Evolutionary conservation across 2,113 vertebrate genomes (phyloP).

Genomic region (Anolis carolinensis): DNA sequence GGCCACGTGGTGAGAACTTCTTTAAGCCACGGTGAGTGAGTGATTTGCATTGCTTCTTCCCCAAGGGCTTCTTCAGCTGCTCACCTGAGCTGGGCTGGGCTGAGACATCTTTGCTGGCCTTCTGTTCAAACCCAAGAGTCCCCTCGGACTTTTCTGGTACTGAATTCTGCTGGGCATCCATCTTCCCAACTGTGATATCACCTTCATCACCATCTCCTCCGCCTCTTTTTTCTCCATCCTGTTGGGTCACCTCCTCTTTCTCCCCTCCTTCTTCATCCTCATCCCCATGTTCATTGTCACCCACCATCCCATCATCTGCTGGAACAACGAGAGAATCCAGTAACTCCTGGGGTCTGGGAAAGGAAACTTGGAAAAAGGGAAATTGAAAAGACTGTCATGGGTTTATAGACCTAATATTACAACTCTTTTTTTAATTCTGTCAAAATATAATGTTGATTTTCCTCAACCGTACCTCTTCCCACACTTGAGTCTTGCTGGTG

Average conservation of each 20-base stretch:
- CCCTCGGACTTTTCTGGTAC: neutral
- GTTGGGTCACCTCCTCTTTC: neutral
- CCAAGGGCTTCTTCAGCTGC: accelerated
- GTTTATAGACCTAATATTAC: neutral
- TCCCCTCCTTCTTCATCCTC: neutral
- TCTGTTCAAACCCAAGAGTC: accelerated
- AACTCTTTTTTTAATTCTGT: neutral
- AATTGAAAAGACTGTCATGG: conserved; percentile 12
- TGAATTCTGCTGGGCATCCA: accelerated
- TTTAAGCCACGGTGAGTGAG: conserved; percentile 19
- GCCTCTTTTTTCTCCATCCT: neutral
- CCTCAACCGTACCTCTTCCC: neutral
- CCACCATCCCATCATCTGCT: conserved; percentile 27
- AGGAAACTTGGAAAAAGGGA: conserved; percentile 36
- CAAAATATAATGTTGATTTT: neutral
- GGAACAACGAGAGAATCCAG: conserved; percentile 10
- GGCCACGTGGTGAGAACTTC: conserved; percentile 6
- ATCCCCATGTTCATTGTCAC: conserved; percentile 28
- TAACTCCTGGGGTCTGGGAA: conserved; percentile 32
- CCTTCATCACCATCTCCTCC: neutral
- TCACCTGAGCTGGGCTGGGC: neutral
- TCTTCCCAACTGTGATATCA: conserved; percentile 1
- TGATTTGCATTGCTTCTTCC: conserved; percentile 13
- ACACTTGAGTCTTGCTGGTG: neutral
- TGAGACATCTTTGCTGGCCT: accelerated